Evolutionary conservation across 2,797 vertebrate genomes (phyloP).

Genomic region (Acanthurus lineatus): DNA sequence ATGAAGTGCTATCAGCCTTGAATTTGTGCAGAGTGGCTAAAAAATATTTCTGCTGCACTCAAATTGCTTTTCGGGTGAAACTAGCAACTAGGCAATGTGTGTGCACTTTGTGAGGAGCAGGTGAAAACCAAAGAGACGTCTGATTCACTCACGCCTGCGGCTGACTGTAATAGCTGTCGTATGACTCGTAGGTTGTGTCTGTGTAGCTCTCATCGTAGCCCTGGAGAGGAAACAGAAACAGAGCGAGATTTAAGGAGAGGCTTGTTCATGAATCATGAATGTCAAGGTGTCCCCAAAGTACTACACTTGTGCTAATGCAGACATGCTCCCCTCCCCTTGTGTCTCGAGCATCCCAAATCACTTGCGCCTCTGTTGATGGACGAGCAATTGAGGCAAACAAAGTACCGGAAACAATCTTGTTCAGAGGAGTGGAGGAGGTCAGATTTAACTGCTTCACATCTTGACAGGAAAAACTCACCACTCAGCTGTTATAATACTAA

Average conservation of each 20-base stretch:
- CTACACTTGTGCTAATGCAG: conserved; percentile 44
- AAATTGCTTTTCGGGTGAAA: conserved; percentile 41
- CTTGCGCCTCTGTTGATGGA: conserved; percentile 33
- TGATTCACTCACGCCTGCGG: conserved; percentile 93
- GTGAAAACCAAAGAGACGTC: conserved; percentile 58
- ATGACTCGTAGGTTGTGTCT: conserved; percentile 94
- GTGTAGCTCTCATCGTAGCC: conserved; percentile 95
- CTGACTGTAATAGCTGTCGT: conserved; percentile 97
- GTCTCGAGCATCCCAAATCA: conserved; percentile 23
- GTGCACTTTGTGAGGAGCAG: conserved; percentile 45
- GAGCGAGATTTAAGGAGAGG: conserved; percentile 43
- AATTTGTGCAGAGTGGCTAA: conserved; percentile 42
- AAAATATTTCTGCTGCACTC: conserved; percentile 34
- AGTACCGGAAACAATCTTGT: conserved; percentile 12
- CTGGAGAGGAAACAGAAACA: conserved; percentile 78
- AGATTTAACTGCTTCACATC: background rate
- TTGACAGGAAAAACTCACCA: background rate
- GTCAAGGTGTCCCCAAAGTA: conserved; percentile 67
- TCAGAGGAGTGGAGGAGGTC: conserved; percentile 11
- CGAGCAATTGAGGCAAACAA: conserved; percentile 25
- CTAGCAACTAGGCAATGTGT: conserved; percentile 20
- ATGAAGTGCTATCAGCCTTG: conserved; percentile 27
- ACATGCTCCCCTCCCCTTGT: conserved; percentile 14
- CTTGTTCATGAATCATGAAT: conserved; percentile 68
- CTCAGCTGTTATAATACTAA: conserved; percentile 75